Base-by-base conservation (phyloP, 2,888 invertebrate species). In the Volucella zonaria region DNA sequence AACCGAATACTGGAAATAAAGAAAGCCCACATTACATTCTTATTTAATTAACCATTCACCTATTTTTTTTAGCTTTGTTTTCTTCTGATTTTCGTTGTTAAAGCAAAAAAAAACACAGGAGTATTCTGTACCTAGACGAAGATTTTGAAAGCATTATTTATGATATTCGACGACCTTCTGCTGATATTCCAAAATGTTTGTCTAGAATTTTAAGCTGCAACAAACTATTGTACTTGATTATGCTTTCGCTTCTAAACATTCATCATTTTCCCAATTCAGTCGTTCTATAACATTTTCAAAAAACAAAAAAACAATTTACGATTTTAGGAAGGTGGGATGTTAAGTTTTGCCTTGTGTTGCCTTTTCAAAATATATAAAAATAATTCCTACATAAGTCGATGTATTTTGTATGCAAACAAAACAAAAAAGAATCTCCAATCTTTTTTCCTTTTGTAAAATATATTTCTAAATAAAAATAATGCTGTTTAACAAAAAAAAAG, bases 361-460 rank as follows among this genome's bases (percentile, higher is more conserved):
- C 52, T 43, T 52, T 61, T 43, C 23, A 6, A 8, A 38, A 14
- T 31, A 31, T 31, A 31, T 31, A 11, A 12, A 40, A 49, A 51
- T 12, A 47, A 45, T 54, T 42, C 23, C 3, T 56, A 66, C 31
- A 14, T 38, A 31, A 15, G 47, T n/a, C 14, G 15, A 64, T 56
- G 42, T 40, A 51, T 10, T 62, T 56, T 10, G 56, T 59, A 45
- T 49, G 58, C 38, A 18, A 59, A 40, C 70, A 47, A 61, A 18
- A 61, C 64, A 47, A 61, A 51, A 31, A 31, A 31, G 31, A 6
- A 31, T 31, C 4, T 31, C 6, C 0, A 31, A 31, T 31, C 14
- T 62, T 49, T 18, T 52, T 70, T 67, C 68, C 73, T 85, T 85
- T 85, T 85, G 81, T 85, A 85, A 77, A 73, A 77, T 77, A 85